Evolutionary conservation across 2,888 invertebrate genomes (phyloP), one percentile per base, ranked within the genome.

Genomic region (Ochropleura leucogaster): DNA sequence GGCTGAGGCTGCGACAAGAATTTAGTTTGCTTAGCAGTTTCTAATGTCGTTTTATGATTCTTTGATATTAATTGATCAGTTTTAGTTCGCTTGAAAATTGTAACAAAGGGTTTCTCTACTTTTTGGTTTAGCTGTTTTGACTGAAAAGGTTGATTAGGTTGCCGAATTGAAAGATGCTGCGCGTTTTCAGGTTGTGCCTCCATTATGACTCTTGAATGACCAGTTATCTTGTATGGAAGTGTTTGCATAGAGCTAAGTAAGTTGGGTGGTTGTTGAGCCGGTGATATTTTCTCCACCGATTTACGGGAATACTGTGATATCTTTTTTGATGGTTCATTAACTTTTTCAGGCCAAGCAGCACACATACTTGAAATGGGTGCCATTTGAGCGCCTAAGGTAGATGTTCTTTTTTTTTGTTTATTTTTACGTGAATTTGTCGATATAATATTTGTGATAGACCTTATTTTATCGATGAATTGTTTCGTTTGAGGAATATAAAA

Each of bases 401-500:
- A 18, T n/a, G 20, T 62, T 53, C 18, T 44, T 16, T 40, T 63
- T 20, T 55, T 40, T 44, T 60, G 18, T 6, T 62, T 59, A 40
- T 79, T 20, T 64, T 53, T 67, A 12, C 10, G 20, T 49, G 72
- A 57, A 40, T 72, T 30, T 4, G 18, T 10, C 3, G 65, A 77
- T 68, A 47, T 40, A 62, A 62, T 60, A 62, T 66, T 12, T 40
- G 60, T 40, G 9, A 55, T 44, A 46, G 44, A 46, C 20, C 55
- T 57, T 51, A 72, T 20, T 77, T 72, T 72, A 4, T 69, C 53
- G 8, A 47, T 16, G 2, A 78, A 65, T 51, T 3, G 57, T 72
- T 59, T 68, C 12, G 72, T 49, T 68, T 59, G 57, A 64, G 18
- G 18, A 30, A 14, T n/a, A 49, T 55, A 40, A 65, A 53, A 53